These are phyloP conservation scores for Anguilla japonica DNA, from an alignment of 2,113 vertebrate genomes.

Conservation along the genomic window DNA sequence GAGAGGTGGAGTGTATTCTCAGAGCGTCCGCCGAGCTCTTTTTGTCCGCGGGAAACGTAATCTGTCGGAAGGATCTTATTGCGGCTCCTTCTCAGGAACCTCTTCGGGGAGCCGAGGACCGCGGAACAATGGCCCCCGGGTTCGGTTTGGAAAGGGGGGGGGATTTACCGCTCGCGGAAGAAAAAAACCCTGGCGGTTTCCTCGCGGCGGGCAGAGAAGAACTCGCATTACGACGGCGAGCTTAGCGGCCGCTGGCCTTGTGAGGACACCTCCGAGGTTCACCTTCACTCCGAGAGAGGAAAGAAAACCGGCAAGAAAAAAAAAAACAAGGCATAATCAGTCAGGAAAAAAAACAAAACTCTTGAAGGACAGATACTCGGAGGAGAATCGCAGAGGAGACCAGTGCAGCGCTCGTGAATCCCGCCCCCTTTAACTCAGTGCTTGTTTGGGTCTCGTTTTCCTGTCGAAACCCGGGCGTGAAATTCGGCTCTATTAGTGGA, in stretches of 20 bases:
- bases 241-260: background rate
- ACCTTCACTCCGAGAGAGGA: background rate
- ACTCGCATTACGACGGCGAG: background rate
- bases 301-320: background rate
- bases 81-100: background rate
- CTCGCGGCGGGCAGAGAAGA: too few species aligned
- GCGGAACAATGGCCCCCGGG: background rate
- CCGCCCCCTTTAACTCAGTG: background rate
- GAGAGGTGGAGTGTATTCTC: background rate
- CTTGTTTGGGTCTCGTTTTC: constrained; percentile 3
- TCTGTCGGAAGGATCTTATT: background rate
- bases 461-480: background rate
- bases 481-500: constrained; percentile 23
- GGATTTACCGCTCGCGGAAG: background rate
- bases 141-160: background rate
- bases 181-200: background rate
- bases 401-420: background rate
- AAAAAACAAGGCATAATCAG: background rate
- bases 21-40: background rate
- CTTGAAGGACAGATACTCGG: background rate
- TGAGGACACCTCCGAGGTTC: background rate
- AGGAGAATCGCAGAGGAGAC: background rate
- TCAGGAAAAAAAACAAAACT: background rate
- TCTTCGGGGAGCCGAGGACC: background rate
- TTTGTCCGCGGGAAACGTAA: background rate